Percentiles rank a stretch among this genome's conserved stretches.
These are phyloP conservation scores for Allolobophora icterica DNA, from an alignment of 2,888 invertebrate species.

Conservation along the genomic window DNA sequence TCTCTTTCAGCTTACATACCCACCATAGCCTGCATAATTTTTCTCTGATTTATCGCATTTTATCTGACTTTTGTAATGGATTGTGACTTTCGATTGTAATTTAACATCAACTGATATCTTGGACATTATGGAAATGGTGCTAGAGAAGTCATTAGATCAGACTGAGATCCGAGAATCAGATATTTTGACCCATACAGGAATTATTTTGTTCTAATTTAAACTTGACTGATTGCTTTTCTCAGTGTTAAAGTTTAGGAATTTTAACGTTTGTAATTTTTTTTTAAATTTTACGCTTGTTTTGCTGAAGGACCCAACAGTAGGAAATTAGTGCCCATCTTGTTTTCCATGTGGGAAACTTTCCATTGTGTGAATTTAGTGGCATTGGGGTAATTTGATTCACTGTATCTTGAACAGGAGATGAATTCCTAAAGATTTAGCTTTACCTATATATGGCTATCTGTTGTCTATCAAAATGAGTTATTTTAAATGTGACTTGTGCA, in stretches of 20 bases:
- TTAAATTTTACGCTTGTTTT: background rate
- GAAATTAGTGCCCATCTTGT: background rate
- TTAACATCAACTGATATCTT: too few relatives aligned
- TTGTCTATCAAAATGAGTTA: background rate
- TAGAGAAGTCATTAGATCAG: too few relatives aligned
- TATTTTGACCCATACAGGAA: too few relatives aligned
- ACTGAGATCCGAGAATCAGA: too few relatives aligned
- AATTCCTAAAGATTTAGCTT: background rate
- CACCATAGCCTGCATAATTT: too few relatives aligned
- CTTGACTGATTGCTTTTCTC: background rate
- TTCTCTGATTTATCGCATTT: too few relatives aligned
- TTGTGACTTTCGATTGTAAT: too few relatives aligned
- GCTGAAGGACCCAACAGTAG: background rate
- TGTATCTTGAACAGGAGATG: background rate
- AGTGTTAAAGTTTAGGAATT: background rate
- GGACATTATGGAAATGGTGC: too few relatives aligned
- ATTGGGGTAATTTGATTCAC: background rate
- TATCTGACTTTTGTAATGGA: too few relatives aligned
- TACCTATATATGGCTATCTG: background rate
- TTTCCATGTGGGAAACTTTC: background rate
- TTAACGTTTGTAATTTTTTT: too few relatives aligned
- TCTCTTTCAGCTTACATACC: too few relatives aligned
- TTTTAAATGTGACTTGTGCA: background rate
- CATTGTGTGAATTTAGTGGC: background rate
- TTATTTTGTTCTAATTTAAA: too few relatives aligned